These are phyloP conservation scores for Todiramphus saurophagus DNA, from an alignment of 2,113 vertebrate species.

Conservation along the genomic window DNA sequence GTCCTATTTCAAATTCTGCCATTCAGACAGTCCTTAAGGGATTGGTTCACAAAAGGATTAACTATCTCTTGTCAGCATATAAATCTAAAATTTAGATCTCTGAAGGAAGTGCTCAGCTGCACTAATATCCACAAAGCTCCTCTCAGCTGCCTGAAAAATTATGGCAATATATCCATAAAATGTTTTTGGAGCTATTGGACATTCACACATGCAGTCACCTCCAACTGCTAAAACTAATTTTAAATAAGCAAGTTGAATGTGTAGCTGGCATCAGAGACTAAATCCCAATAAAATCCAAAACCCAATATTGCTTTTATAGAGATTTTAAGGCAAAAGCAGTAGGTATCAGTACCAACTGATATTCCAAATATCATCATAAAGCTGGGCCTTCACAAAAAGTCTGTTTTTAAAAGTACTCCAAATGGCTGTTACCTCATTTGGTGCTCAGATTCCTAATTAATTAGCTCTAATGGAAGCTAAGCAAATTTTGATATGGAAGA, in stretches of 20 bases:
- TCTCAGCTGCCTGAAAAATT: not conserved
- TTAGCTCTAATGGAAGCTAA: not conserved
- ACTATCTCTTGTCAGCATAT: not conserved
- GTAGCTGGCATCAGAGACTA: not conserved
- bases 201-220: not conserved
- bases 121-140: not conserved
- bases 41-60: not conserved
- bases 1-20: not conserved
- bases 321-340: not conserved
- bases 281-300: not conserved
- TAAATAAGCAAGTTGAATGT: not conserved
- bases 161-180: not conserved
- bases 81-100: slow-evolving; percentile 18
- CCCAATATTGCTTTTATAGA: not conserved
- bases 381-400: not conserved
- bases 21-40: not conserved
- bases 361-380: not conserved
- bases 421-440: not conserved
- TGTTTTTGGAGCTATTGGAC: not conserved
- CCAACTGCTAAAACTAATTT: not conserved
- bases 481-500: not conserved
- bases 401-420: not conserved
- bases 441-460: not conserved
- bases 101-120: not conserved
- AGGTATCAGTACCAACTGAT: not conserved